Percentiles rank a stretch among this genome's conserved stretches.
Conservation (phyloP, 2,888 invertebrate species). For the Doris montereyensis region DNA sequence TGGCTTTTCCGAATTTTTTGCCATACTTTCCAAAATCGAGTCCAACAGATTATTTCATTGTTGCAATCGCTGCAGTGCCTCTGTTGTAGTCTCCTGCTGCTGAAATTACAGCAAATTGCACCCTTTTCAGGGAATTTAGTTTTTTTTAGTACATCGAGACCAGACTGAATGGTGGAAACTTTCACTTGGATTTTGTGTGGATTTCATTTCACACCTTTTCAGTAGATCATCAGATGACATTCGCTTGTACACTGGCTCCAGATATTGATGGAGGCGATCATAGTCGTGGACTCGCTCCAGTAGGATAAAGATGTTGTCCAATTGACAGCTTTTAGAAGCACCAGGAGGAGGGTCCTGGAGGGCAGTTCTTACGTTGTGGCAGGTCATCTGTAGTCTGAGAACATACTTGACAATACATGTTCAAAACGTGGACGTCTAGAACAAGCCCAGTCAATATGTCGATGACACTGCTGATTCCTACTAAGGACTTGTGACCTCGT, state of each 20-base stretch:
- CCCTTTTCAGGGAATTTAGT: background rate
- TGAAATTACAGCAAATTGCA: background rate
- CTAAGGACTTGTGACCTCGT: slow-evolving; percentile 11
- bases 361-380: too few relatives aligned
- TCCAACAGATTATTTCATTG: too few relatives aligned
- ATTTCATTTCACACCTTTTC: background rate
- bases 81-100: slow-evolving; percentile 13
- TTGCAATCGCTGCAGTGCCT: too few relatives aligned
- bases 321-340: too few relatives aligned
- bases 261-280: background rate
- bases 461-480: slow-evolving; percentile 19
- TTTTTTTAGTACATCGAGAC: slow-evolving; percentile 7
- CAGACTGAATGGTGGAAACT: slow-evolving; percentile 14
- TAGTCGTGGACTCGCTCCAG: background rate
- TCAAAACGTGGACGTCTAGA: slow-evolving; percentile 9
- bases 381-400: too few relatives aligned
- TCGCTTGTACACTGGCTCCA: slow-evolving; percentile 7
- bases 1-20: too few relatives aligned
- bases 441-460: slow-evolving; percentile 15
- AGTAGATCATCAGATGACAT: slow-evolving; percentile 1
- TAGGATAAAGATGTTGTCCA: background rate
- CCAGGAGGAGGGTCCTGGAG: too few relatives aligned
- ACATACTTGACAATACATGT: slow-evolving; percentile 5
- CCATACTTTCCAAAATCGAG: too few relatives aligned
- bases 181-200: slow-evolving; percentile 13